Evolutionary conservation across 2,888 invertebrate genomes (phyloP), one percentile per base, ranked within the genome.

Genomic region (Tribolium freemani): DNA sequence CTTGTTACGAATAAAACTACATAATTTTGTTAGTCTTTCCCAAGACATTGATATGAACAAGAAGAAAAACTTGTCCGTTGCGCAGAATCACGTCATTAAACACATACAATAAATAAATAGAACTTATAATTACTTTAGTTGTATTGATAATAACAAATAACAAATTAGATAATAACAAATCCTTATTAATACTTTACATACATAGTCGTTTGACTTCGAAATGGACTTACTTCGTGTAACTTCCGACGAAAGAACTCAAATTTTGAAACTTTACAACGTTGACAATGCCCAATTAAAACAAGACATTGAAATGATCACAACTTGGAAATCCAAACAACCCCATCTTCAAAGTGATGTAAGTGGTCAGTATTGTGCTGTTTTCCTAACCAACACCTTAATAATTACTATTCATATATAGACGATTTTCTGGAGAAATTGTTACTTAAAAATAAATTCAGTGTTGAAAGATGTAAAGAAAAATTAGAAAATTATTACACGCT

Each of bases 341-440:
- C 48, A 48, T 16, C 48, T 48, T 11, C 48, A 48, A 8, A 5
- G 3, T 6, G 48, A 48, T 48, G 4, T 48, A 16, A 16, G n/a
- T 3, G 48, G 48, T 48, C 5, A 11, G 16, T 48, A 3, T 8
- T 38, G 8, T 3, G 5, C 26, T 26, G 3, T 38, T 38, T 38
- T n/a, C 8, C 38, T 38, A 3, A 38, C 8, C 5, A 38, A 38
- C 38, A 26, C 26, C 16, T 16, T 16, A 16, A 16, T 26, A 26
- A 26, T 26, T 5, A 26, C 3, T 26, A 26, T 5, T 5, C 26
- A 26, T 0, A 26, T 9, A n/a, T 8, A 63, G 63, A 63, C 16
- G 63, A 63, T 9, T 63, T 63, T 9, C 50, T 63, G n/a, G 63
- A 63, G 10, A 63, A 63, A 38, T 5, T 63, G 10, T 11, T 63